These are phyloP conservation scores for Liposcelis brunnea DNA, from an alignment of 2,888 invertebrate species.

Conservation along the genomic window DNA sequence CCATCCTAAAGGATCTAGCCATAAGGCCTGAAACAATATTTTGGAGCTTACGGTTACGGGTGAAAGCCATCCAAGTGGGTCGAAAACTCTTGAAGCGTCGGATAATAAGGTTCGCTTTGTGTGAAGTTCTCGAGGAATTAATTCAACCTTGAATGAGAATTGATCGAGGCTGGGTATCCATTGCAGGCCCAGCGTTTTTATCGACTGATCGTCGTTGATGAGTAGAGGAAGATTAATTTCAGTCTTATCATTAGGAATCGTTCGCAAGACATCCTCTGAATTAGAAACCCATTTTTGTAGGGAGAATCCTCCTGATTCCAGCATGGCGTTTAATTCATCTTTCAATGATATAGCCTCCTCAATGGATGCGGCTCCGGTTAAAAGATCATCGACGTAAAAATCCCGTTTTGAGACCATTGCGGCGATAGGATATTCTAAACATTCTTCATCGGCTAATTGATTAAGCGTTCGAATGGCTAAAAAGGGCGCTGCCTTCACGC, in stretches of 20 bases:
- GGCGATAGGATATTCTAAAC: not conserved
- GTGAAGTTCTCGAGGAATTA: not conserved
- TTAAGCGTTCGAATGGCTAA: not conserved
- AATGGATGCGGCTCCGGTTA: not conserved
- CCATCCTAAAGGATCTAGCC: conserved; percentile 16
- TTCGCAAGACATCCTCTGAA: too few species aligned
- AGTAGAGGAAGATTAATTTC: not conserved
- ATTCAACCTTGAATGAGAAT: not conserved
- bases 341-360: not conserved
- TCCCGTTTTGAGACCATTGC: not conserved
- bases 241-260: not conserved
- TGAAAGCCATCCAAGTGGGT: conserved; percentile 17
- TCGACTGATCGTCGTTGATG: not conserved
- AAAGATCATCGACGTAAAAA: conserved; percentile 5
- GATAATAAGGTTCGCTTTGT: conserved; percentile 17
- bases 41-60: conserved; percentile 16
- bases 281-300: conserved; percentile 1
- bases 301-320: not conserved
- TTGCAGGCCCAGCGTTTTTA: not conserved
- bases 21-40: conserved; percentile 16
- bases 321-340: not conserved
- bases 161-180: not conserved
- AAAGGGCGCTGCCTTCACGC: not conserved
- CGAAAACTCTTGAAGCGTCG: conserved; percentile 17
- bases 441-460: not conserved